Percentiles rank a stretch among this genome's conserved stretches.
phyloP scores from a whole-genome alignment of 92 coral and sea anemone genomes.

The Phymanthus crucifer region DNA sequence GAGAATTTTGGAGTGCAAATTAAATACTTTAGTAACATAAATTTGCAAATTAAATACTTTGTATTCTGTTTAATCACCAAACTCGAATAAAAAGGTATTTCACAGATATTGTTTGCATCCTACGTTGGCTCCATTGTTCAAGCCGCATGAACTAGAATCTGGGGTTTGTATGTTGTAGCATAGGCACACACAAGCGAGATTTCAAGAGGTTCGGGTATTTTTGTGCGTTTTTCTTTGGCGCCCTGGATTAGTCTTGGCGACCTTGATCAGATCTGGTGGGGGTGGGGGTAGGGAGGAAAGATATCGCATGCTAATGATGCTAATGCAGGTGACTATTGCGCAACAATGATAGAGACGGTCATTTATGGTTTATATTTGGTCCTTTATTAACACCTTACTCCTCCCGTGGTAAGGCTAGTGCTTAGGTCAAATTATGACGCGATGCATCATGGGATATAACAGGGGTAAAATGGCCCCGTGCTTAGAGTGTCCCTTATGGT shows the following conservation, averaged over 20 bases:
- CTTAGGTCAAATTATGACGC: neutral
- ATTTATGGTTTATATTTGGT: neutral
- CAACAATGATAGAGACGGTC: neutral
- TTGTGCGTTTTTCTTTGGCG: neutral
- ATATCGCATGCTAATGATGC: neutral
- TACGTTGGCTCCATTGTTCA: too few relatives aligned
- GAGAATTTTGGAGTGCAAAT: neutral
- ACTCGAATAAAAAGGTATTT: too few relatives aligned
- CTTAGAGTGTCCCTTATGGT: too few relatives aligned
- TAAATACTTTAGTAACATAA: neutral
- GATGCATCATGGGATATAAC: neutral
- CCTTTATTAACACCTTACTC: neutral
- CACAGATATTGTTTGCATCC: too few relatives aligned
- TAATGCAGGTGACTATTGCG: neutral
- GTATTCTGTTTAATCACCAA: too few relatives aligned
- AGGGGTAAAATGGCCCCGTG: neutral
- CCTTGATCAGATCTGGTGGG: conserved; percentile 2
- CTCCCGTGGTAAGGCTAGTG: too few relatives aligned
- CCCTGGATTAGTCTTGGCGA: neutral
- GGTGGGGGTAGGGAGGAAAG: neutral
- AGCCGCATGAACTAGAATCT: too few relatives aligned
- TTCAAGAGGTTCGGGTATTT: too few relatives aligned
- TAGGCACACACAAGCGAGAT: too few relatives aligned
- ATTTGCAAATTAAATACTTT: neutral
- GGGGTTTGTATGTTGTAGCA: too few relatives aligned